Base-by-base conservation (phyloP, 2,888 invertebrate genomes). In the Platypus cylindrus region DNA sequence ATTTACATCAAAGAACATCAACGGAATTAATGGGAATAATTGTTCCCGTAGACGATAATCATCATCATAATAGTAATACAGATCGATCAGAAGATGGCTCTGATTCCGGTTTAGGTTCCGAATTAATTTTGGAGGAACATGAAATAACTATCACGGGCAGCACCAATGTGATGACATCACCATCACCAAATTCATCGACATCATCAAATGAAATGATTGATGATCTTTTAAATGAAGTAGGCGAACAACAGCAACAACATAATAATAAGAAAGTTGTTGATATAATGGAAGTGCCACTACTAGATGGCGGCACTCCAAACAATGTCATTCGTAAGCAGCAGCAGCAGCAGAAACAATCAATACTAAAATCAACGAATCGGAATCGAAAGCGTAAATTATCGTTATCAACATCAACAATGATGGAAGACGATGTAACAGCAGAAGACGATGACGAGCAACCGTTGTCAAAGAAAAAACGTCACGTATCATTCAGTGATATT, bases 401-500 rank as follows among this genome's bases (percentile, higher is more conserved):
- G 55, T 62, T 49, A n/a, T n/a, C n/a, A n/a, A n/a, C n/a, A n/a
- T n/a, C n/a, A n/a, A n/a, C n/a, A n/a, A n/a, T n/a, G n/a, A n/a
- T n/a, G n/a, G n/a, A n/a, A n/a, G n/a, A n/a, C n/a, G n/a, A n/a
- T n/a, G n/a, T n/a, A n/a, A 55, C 32, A 0, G 41, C 30, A 11
- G 48, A 61, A 35, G 62, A 60, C 30, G 64, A 64, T 26, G 66
- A 65, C 46, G 63, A 66, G 3, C 53, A 55, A 30, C 61, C 64
- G 14, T 49, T 59, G 41, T 68, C 78, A 53, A 81, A 78, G 56
- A 73, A 73, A 54, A 87, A 84, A 63, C 77, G 80, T 49, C 76
- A 75, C 26, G 89, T 95, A 43, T 75, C 79, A 45, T 95, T 95
- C 59, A 83, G 90, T 49, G 81, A 77, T 46, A 94, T 95, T 1